A percentile compares a stretch with the other conserved stretches of the same genome.
These are phyloP conservation scores for Cavia porcellus DNA, from an alignment of 2,113 vertebrate genomes.

Conservation along the genomic window DNA sequence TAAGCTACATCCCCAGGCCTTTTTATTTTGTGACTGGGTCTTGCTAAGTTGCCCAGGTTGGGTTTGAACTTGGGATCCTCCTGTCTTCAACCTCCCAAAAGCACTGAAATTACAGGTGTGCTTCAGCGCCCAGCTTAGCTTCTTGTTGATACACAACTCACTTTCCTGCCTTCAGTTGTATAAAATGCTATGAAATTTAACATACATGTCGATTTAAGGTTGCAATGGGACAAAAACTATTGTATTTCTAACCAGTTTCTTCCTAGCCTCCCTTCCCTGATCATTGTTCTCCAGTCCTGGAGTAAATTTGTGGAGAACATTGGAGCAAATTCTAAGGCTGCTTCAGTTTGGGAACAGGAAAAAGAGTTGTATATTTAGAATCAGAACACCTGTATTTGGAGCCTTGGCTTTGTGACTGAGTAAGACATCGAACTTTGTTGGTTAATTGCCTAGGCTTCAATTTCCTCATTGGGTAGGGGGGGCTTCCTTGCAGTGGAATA, in stretches of 20 bases:
- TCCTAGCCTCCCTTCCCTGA: not conserved
- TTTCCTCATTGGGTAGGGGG: not conserved
- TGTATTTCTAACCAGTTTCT: not conserved
- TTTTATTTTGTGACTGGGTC: not conserved
- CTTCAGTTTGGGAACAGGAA: not conserved
- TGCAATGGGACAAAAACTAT: too few species aligned
- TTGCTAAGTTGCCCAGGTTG: not conserved
- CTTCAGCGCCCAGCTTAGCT: not conserved
- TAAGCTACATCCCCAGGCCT: not conserved
- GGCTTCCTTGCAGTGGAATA: not conserved
- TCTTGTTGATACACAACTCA: not conserved
- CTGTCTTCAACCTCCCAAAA: not conserved
- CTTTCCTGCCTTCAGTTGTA: not conserved
- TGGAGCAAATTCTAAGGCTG: not conserved
- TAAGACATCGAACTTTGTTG: not conserved
- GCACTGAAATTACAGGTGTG: not conserved
- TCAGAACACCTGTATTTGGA: not conserved
- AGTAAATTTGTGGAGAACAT: not conserved
- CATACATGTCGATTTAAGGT: not conserved
- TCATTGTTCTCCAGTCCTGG: not conserved
- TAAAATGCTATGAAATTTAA: not conserved
- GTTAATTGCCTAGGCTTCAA: not conserved
- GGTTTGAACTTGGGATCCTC: not conserved
- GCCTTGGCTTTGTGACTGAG: not conserved
- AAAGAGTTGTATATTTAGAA: not conserved